phyloP scores from a whole-genome alignment of 2,888 invertebrate genomes.

The Lissonota sp. region DNA sequence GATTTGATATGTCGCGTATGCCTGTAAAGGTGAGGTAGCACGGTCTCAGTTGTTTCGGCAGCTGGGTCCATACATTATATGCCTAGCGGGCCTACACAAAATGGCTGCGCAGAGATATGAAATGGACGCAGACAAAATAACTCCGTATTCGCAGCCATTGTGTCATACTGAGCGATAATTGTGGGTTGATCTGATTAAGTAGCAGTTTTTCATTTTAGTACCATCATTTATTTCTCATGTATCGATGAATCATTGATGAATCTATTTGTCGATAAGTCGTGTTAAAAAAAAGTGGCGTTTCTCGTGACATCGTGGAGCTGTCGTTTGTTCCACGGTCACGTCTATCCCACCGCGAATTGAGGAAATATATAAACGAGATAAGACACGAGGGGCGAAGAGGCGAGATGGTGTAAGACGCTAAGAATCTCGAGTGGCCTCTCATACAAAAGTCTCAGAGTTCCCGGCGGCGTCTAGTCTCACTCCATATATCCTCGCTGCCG shows the following conservation, averaged over 20 bases:
- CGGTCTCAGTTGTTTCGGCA: too few species aligned
- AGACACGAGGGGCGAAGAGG: constrained; percentile 32
- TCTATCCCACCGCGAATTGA: constrained; percentile 21
- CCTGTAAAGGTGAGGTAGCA: too few species aligned
- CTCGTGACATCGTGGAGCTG: background rate
- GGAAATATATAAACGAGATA: constrained; percentile 49
- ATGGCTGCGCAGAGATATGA: too few species aligned
- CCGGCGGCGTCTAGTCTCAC: background rate
- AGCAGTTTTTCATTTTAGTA: background rate
- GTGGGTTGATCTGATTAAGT: background rate
- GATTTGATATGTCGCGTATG: too few species aligned
- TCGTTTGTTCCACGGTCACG: constrained; percentile 15
- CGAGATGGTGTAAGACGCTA: constrained; percentile 28
- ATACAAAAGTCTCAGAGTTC: constrained; percentile 35
- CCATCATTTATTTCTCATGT: background rate
- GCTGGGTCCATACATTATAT: too few species aligned
- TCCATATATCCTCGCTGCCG: constrained; percentile 25
- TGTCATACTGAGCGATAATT: background rate
- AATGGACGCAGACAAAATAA: too few species aligned
- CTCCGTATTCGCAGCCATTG: too few species aligned
- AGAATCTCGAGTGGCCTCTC: constrained; percentile 39
- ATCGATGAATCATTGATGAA: constrained; percentile 46
- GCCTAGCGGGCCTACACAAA: too few species aligned
- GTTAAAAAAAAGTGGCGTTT: constrained; percentile 23
- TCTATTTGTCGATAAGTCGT: constrained; percentile 16